A percentile compares a stretch with the other conserved stretches of the same genome.
Evolutionary conservation across 2,888 invertebrate species (phyloP).

Genomic region (Blastobasis lacticolella): DNA sequence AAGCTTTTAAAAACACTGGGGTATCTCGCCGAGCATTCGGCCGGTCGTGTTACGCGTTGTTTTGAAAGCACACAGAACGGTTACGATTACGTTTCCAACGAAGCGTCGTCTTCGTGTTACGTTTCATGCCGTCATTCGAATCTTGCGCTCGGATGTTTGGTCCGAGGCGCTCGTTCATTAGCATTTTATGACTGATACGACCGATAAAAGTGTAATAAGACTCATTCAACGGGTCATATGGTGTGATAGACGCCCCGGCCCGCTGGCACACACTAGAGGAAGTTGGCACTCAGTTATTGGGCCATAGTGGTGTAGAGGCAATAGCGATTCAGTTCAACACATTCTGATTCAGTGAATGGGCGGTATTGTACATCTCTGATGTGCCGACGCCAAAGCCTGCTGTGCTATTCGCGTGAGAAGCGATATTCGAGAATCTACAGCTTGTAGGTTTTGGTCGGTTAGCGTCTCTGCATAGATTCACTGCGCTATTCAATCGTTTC

Average conservation of each 20-base stretch:
- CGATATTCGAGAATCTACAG: constrained; percentile 20
- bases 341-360: constrained; percentile 53
- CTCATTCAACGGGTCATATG: constrained; percentile 65
- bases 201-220: constrained; percentile 73
- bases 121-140: constrained; percentile 71
- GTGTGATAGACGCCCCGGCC: constrained; percentile 60
- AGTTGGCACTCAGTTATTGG: constrained; percentile 53
- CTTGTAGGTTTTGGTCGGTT: no score
- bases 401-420: constrained; percentile 35
- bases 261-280: constrained; percentile 47
- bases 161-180: constrained; percentile 69
- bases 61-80: constrained; percentile 67
- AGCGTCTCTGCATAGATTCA: no score
- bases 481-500: no score
- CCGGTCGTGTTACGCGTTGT: constrained; percentile 65
- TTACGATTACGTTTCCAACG: constrained; percentile 67
- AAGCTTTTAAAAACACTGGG: constrained; percentile 66
- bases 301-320: constrained; percentile 23
- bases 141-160: constrained; percentile 73
- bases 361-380: constrained; percentile 44
- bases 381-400: constrained; percentile 39
- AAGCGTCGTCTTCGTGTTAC: constrained; percentile 71
- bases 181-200: constrained; percentile 74
- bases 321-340: constrained; percentile 41
- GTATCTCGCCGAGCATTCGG: constrained; percentile 51